Evolutionary conservation across 35 echinoderm and acorn worm species (phyloP).

Genomic region (Ophiothrix spiculata): DNA sequence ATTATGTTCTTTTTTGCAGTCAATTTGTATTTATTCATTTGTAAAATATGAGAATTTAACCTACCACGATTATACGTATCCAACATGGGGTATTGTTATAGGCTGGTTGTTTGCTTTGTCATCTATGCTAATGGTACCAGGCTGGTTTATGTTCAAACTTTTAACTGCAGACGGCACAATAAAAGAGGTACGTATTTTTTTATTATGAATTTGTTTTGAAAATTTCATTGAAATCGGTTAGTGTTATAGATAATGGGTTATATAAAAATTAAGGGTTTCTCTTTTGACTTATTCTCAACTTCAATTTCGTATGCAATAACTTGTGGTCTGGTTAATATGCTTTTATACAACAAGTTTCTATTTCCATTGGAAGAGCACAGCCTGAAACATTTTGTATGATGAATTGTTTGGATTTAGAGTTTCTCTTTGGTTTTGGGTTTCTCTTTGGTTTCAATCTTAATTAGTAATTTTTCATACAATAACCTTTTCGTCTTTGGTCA

Average conservation of each 20-base stretch:
- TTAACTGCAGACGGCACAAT: constrained; percentile 10
- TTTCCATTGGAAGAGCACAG: too few relatives aligned
- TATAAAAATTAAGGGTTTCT: background rate
- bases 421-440: too few relatives aligned
- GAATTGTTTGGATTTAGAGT: too few relatives aligned
- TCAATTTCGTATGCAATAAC: background rate
- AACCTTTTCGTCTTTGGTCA: too few relatives aligned
- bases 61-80: constrained; percentile 1
- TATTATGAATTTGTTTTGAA: background rate
- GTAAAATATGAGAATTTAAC: background rate
- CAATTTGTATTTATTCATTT: background rate
- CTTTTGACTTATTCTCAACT: background rate
- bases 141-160: constrained; percentile 23
- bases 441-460: too few relatives aligned
- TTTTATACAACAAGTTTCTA: background rate
- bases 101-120: constrained; percentile 25
- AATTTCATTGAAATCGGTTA: background rate
- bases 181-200: constrained; percentile 4
- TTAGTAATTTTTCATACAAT: too few relatives aligned
- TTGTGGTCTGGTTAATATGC: background rate
- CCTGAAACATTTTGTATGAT: too few relatives aligned
- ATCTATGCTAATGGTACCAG: constrained; percentile 18
- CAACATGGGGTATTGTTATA: constrained; percentile 17
- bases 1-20: too few relatives aligned
- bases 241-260: background rate